Evolutionary conservation across 2,888 invertebrate species (phyloP), one percentile per base, ranked within the genome.

Genomic region (Stictocephala bisonia): DNA sequence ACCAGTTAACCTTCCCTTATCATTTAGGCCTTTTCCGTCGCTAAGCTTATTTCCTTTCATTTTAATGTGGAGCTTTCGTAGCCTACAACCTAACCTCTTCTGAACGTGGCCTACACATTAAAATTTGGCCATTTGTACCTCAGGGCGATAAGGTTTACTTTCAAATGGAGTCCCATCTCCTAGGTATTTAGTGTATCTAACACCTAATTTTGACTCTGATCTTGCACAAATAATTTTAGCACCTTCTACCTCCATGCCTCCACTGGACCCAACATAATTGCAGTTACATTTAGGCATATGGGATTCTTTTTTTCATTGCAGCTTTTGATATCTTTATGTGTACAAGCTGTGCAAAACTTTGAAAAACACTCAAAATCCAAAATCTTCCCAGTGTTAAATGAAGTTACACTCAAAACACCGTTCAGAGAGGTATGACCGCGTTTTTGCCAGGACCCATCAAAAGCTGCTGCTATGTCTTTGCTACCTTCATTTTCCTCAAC

Each of bases 51-150:
- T n/a, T n/a, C n/a, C n/a, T n/a, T 64, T 64, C 18, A 13, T 64
- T 20, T 3, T 20, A 18, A 3, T 13, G 20, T 64, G 31, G 11
- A 64, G 20, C 13, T 64, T 18, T 20, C 64, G 15, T 4, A 64
- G 22, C 1, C 64, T 7, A 1, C 40, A 24, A 3, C 64, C 64
- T 2, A 64, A 22, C 53, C 73, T 24, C 27, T 73, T 73, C 13
- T 68, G 69, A 2, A 73, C 41, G 27, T 73, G 58, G 1, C 69
- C 73, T 2, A 73, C 18, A 31, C 73, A 73, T 24, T 69, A 44
- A 7, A 58, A 44, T 50, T 73, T 69, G 11, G 22, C 15, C n/a
- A 64, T 64, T 6, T 6, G 9, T 2, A 40, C n/a, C 4, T 64
- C 15, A 3, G 31, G 22, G 7, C 41, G 35, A 40, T 64, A 64